phyloP scores from a whole-genome alignment of 2,113 vertebrate species.

The Scortum barcoo region DNA sequence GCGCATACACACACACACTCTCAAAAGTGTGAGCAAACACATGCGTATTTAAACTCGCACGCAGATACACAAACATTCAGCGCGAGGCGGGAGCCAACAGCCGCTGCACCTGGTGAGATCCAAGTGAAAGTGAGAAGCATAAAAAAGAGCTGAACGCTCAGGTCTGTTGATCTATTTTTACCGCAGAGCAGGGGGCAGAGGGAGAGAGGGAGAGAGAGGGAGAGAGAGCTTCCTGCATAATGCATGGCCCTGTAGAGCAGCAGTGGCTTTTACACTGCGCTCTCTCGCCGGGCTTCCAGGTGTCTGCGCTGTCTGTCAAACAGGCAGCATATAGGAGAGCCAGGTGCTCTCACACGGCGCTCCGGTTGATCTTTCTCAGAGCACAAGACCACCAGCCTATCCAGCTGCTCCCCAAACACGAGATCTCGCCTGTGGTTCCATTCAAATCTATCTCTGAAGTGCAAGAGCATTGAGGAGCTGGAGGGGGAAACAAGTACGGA shows the following conservation, averaged over 20 bases:
- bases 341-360: slow-evolving; percentile 58
- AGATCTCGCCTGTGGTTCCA: slow-evolving; percentile 3
- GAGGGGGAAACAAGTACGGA: background rate
- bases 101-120: slow-evolving; percentile 71
- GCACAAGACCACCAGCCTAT: slow-evolving; percentile 29
- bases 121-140: slow-evolving; percentile 73
- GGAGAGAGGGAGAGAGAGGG: slow-evolving; percentile 28
- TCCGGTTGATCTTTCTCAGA: slow-evolving; percentile 45
- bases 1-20: slow-evolving; percentile 1
- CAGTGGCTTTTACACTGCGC: slow-evolving; percentile 63
- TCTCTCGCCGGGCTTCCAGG: slow-evolving; percentile 63
- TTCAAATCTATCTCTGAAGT: slow-evolving; percentile 24
- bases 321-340: slow-evolving; percentile 38
- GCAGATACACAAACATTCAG: slow-evolving; percentile 56
- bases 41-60: slow-evolving; percentile 29
- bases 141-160: slow-evolving; percentile 70
- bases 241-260: slow-evolving; percentile 77
- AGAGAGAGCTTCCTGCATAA: slow-evolving; percentile 81
- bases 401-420: slow-evolving; percentile 43
- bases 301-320: slow-evolving; percentile 68
- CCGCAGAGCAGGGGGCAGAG: slow-evolving; percentile 75
- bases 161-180: slow-evolving; percentile 86
- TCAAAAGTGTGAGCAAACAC: slow-evolving; percentile 58
- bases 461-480: background rate
- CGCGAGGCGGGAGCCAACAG: slow-evolving; percentile 42